Base-by-base conservation (phyloP, 2,888 invertebrate species). In the Entomobrya proxima region DNA sequence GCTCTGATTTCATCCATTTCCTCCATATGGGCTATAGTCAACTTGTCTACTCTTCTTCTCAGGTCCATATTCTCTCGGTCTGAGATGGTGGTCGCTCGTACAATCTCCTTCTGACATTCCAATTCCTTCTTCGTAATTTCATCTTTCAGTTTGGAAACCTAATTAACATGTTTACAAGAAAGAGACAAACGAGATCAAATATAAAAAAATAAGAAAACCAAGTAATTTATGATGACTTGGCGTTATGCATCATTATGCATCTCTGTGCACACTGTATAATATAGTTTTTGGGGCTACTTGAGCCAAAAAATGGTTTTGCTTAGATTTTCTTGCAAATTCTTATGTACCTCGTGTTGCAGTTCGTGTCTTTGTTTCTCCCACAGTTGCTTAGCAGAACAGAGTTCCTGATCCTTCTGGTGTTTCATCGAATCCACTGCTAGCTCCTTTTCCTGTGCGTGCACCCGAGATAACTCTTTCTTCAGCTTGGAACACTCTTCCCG, bases 21-120 rank as follows among this genome's bases (percentile, higher is more conserved):
- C 87, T 95, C 95, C 67, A 95, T 94, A 91, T 96, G 95, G 7
- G 93, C 93, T 92, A 95, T 94, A 91, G 95, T 96, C 81, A 95
- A 94, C 92, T 95, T 95, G 91, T 95, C 94, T 91, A 96, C 93
- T 81, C 95, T 93, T 89, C 94, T 93, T 67, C 96, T 92, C 75
- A 95, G 93, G 91, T 96, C 95, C 91, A 95, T 92, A 67, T 95
- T 92, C 91, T 95, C 94, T 92, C 94, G 93, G 91, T 95, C 95
- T 0, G 95, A 94, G 88, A 94, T 94, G 85, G 94, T 94, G 91
- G 94, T 93, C 0, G 94, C 93, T 69, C 93, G 93, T 0, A 94
- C 92, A 67, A 95, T 92, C 79, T 94, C 94, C 64, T 91, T 91
- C 55, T 92, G 92, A 88, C 92, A 92, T 85, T 91, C 91, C 0